Base-by-base conservation (phyloP, 2,888 invertebrate genomes). In the Netelia virgata region DNA sequence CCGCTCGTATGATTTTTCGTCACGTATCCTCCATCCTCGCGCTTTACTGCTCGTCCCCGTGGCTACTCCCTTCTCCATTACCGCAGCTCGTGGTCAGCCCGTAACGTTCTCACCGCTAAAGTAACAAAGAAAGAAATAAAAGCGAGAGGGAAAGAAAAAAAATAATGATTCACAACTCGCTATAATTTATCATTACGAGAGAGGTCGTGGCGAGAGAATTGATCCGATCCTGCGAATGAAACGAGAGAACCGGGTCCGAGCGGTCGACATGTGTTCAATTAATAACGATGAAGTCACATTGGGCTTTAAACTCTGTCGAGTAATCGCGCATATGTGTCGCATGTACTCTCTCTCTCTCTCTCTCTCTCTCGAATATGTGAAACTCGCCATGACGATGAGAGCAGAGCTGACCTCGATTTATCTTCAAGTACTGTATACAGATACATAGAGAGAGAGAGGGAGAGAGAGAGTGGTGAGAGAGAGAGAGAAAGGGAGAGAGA, bases 371-470 rank as follows among this genome's bases (percentile, higher is more conserved):
- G 75, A 79, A 85, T 47, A 47, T 82, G 82, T 82, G 84, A 85
- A 85, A 85, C 84, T 85, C 82, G 75, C 70, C 55, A 75, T 47
- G 78, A 75, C 82, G 78, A 70, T 63, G 77, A 69, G 64, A 66
- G 23, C 74, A 64, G 82, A 75, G 78, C 78, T 82, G 84, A 85
- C 84, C 84, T 82, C 84, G 84, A 82, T 85, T 82, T 75, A 79
- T 84, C 82, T 82, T 79, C 78, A 57, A 85, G 78, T 79, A 75
- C 64, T 57, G 8, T 68, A 18, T 18, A n/a, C 68, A 50, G 50
- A 16, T 6, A 47, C 47, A 61, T n/a, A 57, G 57, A 18, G 28
- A n/a, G 11, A 18, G 66, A 68, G 76, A 57, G 76, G 61, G 61
- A 76, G 28, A 55, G 61, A 63, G 23, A n/a, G 57, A 59, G 55